phyloP scores from a whole-genome alignment of 1,140 invertebrate species.

The Semibalanus balanoides region DNA sequence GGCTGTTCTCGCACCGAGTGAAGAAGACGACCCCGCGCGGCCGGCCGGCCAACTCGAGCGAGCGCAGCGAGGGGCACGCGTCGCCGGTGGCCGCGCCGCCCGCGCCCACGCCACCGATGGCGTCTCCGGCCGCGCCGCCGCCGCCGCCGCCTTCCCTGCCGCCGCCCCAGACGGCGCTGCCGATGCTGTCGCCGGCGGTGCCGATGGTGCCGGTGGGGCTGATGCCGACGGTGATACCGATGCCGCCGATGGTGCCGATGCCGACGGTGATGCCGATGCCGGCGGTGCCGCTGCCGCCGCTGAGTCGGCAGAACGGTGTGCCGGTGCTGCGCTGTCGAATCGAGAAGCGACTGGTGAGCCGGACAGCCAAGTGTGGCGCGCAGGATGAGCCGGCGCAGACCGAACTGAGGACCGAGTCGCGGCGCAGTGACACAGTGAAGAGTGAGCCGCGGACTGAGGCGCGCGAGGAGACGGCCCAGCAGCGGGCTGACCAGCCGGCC shows the following conservation, averaged over 20 bases:
- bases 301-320: not conserved
- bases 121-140: too few species aligned
- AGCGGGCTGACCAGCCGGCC: not conserved
- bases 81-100: not conserved
- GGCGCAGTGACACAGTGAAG: not conserved
- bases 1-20: not conserved
- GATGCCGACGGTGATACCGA: not conserved
- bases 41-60: not conserved
- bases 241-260: not conserved
- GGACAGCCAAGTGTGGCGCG: not conserved
- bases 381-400: not conserved
- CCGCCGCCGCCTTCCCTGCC: too few species aligned
- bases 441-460: too few species aligned
- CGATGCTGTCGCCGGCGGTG: not conserved
- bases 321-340: constrained; percentile 3
- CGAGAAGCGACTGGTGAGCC: not conserved
- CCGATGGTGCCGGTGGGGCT: not conserved
- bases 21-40: not conserved
- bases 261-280: not conserved
- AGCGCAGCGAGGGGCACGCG: not conserved
- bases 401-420: too few species aligned
- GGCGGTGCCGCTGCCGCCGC: not conserved
- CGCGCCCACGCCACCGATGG: too few species aligned
- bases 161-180: too few species aligned
- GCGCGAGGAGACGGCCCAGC: not conserved